Evolutionary conservation across 2,797 vertebrate genomes (phyloP).

Genomic region (Perdix hodgsoniae): DNA sequence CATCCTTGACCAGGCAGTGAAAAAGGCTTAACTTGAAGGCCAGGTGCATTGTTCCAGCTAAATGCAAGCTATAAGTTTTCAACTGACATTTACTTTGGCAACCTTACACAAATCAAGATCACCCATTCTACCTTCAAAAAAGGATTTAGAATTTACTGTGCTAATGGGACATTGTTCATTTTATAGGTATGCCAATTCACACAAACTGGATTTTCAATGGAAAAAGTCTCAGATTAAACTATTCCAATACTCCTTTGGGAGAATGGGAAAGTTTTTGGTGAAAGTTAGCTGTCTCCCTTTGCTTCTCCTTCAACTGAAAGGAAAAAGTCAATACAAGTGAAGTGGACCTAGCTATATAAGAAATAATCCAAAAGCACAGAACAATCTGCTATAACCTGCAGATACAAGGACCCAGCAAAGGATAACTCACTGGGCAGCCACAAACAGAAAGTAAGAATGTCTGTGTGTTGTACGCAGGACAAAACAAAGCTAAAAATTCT

Average conservation of each 20-base stretch:
- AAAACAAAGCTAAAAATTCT: not conserved
- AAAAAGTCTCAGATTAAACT: not conserved
- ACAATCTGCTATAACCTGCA: not conserved
- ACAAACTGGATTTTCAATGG: slow-evolving; percentile 34
- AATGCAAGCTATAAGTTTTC: slow-evolving; percentile 28
- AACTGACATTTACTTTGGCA: slow-evolving; percentile 57
- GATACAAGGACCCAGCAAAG: not conserved
- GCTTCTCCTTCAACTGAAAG: slow-evolving; percentile 10
- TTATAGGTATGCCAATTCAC: slow-evolving; percentile 5
- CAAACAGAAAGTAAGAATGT: not conserved
- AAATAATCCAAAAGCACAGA: not conserved
- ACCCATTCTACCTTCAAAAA: slow-evolving; percentile 23
- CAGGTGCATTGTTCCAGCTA: slow-evolving; percentile 45
- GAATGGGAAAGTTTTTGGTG: not conserved
- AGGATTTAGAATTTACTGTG: not conserved
- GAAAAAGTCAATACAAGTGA: not conserved
- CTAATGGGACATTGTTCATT: not conserved
- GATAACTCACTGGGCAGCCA: not conserved
- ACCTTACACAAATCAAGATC: not conserved
- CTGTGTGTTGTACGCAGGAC: not conserved
- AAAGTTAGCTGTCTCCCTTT: not conserved
- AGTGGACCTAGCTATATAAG: not conserved
- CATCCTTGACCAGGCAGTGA: not conserved
- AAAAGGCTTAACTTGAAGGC: slow-evolving; percentile 18
- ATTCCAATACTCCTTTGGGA: slow-evolving; percentile 8